Evolutionary conservation across 2,797 vertebrate species (phyloP).

Genomic region (Capromys pilorides): DNA sequence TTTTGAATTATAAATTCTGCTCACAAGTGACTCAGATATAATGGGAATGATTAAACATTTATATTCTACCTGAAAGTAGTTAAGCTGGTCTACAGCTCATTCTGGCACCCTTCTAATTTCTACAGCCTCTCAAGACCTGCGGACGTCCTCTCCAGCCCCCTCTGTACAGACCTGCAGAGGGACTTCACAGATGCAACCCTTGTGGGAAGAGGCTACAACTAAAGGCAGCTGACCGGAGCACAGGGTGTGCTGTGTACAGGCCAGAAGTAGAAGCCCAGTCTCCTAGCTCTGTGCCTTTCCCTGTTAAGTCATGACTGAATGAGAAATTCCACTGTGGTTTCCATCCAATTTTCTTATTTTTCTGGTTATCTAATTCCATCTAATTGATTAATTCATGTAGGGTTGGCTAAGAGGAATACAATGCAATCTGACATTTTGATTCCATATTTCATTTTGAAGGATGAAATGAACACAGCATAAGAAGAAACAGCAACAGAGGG

Average conservation of each 20-base stretch:
- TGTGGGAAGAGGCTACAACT: not conserved
- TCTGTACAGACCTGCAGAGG: not conserved
- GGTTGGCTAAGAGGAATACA: not conserved
- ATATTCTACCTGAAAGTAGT: slow-evolving; percentile 29
- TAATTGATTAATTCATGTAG: not conserved
- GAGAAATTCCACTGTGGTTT: slow-evolving; percentile 34
- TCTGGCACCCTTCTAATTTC: not conserved
- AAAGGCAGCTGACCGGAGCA: not conserved
- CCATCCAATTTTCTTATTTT: slow-evolving; percentile 52
- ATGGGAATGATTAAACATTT: not conserved
- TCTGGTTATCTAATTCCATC: slow-evolving; percentile 38
- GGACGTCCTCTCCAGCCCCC: not conserved
- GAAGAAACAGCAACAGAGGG: not conserved
- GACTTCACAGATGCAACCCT: not conserved
- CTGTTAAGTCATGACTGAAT: slow-evolving; percentile 7
- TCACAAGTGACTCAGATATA: not conserved
- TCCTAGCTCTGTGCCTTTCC: not conserved
- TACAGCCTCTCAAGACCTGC: not conserved
- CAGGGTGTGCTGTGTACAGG: not conserved
- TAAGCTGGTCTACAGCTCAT: not conserved
- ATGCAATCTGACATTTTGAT: not conserved
- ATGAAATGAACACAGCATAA: slow-evolving; percentile 7
- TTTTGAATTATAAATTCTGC: slow-evolving; percentile 17
- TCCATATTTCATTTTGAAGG: slow-evolving; percentile 29
- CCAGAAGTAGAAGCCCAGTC: slow-evolving; percentile 1